A percentile compares a stretch with the other conserved stretches of the same genome.
Conservation (phyloP, 2,888 invertebrate species). For the Cecidostiba fungosa region DNA sequence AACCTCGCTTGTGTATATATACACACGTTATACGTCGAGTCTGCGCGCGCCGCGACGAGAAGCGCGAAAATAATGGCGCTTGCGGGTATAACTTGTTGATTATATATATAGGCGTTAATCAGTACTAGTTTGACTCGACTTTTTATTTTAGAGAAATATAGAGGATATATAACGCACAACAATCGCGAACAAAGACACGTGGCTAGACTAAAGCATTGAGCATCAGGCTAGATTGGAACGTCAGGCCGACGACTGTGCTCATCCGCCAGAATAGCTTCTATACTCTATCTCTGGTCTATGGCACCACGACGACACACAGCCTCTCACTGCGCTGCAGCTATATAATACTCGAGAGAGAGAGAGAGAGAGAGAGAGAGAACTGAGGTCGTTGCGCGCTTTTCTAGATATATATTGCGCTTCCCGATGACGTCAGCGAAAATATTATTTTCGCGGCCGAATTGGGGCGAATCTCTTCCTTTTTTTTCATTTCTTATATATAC, state of each 20-base stretch:
- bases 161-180: background rate
- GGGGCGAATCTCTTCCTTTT: background rate
- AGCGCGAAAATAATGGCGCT: background rate
- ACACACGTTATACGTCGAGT: background rate
- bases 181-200: slow-evolving; percentile 27
- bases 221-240: slow-evolving; percentile 30
- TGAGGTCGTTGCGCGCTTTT: slow-evolving; percentile 38
- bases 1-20: slow-evolving; percentile 19
- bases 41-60: slow-evolving; percentile 2
- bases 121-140: no score
- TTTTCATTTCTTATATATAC: no score
- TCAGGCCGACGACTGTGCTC: slow-evolving; percentile 62
- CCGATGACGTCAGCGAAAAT: slow-evolving; percentile 30
- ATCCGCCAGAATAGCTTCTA: slow-evolving; percentile 66
- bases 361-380: background rate
- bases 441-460: background rate
- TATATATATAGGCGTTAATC: background rate
- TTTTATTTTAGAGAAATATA: no score
- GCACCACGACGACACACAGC: background rate
- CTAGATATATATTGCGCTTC: background rate
- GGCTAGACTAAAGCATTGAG: slow-evolving; percentile 30
- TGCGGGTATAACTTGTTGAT: slow-evolving; percentile 1
- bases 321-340: background rate
- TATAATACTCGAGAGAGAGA: background rate
- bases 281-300: background rate